phyloP scores from a whole-genome alignment of 2,888 invertebrate genomes.

The Agriopis aurantiaria region DNA sequence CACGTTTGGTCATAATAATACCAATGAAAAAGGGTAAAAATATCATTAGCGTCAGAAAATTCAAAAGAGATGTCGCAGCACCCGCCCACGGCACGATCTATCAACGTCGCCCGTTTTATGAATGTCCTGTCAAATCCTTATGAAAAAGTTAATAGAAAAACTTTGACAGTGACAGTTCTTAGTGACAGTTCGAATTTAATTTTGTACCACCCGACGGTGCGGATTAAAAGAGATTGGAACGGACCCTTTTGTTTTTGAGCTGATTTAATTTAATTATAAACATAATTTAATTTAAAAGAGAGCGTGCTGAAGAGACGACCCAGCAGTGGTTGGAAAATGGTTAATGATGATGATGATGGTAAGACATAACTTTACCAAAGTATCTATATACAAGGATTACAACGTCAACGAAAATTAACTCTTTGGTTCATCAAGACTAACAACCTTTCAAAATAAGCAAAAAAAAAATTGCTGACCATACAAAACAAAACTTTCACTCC shows the following conservation, averaged over 20 bases:
- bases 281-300: too few relatives aligned
- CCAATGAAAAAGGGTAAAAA: conserved; percentile 38
- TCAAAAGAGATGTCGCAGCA: conserved; percentile 43
- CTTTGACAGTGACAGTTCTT: conserved; percentile 75
- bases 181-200: conserved; percentile 79
- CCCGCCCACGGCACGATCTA: conserved; percentile 62
- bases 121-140: conserved; percentile 80
- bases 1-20: conserved; percentile 21
- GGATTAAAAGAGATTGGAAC: conserved; percentile 49
- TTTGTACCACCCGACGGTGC: conserved; percentile 57
- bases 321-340: too few relatives aligned
- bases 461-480: too few relatives aligned
- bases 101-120: conserved; percentile 78
- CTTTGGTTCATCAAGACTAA: too few relatives aligned
- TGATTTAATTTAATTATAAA: conserved; percentile 5
- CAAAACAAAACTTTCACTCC: too few relatives aligned
- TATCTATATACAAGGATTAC: too few relatives aligned
- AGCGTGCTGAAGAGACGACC: too few relatives aligned
- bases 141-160: conserved; percentile 85
- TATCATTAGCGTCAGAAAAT: conserved; percentile 44
- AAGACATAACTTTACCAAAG: too few relatives aligned
- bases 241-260: conserved; percentile 43
- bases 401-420: too few relatives aligned
- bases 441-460: too few relatives aligned
- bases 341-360: too few relatives aligned